phyloP scores from a whole-genome alignment of 2,113 vertebrate species.

The Lepus timidus region DNA sequence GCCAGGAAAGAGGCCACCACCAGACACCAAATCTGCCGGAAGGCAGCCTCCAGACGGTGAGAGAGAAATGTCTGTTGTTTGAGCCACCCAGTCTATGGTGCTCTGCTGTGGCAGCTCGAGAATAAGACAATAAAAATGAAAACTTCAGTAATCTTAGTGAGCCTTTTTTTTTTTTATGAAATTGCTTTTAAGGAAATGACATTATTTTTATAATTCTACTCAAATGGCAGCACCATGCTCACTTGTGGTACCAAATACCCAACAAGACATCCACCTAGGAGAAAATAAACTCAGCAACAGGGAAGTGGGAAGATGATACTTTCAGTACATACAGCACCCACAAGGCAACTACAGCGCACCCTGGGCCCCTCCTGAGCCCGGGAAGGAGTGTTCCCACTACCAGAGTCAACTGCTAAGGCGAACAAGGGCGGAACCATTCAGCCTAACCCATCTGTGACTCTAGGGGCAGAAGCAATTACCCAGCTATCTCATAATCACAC shows the following conservation, averaged over 20 bases:
- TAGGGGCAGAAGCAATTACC: conserved; percentile 5
- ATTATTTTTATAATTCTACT: conserved; percentile 14
- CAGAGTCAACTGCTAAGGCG: neutral
- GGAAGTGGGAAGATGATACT: neutral
- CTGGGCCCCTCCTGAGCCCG: conserved; percentile 10
- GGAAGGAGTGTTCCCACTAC: neutral
- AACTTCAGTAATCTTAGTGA: conserved; percentile 33
- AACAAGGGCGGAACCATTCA: neutral
- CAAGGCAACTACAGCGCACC: neutral
- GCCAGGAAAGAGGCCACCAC: neutral
- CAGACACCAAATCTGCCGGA: neutral
- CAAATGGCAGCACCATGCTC: neutral
- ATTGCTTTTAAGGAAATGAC: conserved; percentile 31
- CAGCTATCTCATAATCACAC: conserved; percentile 21
- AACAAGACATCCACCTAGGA: neutral
- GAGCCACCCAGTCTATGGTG: neutral
- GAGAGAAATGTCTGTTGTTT: conserved; percentile 32
- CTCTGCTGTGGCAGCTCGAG: neutral
- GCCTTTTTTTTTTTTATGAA: neutral
- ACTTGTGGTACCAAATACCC: conserved; percentile 28
- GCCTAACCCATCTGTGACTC: neutral
- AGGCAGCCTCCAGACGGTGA: neutral
- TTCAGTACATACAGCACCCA: neutral
- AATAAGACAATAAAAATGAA: conserved; percentile 28
- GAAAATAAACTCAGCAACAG: conserved; percentile 28